Conservation (phyloP, 2,797 vertebrate species). For the Distichodus sexfasciatus region DNA sequence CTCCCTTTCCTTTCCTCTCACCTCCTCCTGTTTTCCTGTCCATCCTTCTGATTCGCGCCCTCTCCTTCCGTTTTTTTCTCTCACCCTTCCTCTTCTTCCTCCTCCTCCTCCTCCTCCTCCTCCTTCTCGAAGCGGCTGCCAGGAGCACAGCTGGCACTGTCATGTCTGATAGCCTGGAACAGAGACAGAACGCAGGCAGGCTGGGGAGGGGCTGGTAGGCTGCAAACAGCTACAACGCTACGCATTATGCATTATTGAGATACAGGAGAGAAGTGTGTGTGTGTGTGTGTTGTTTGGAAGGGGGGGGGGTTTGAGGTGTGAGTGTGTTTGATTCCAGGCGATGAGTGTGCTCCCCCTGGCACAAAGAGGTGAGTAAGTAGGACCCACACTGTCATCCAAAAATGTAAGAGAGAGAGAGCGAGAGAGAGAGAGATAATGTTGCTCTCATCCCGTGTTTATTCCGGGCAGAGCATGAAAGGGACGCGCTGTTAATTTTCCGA, state of each 20-base stretch:
- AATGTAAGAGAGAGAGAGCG: constrained; percentile 13
- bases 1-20: background rate
- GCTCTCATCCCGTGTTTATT: constrained; percentile 32
- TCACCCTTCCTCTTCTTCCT: constrained; percentile 22
- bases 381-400: constrained; percentile 23
- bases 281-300: constrained; percentile 10
- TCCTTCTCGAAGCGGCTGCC: constrained; percentile 59
- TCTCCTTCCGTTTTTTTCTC: constrained; percentile 16
- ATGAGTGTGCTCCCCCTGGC: constrained; percentile 42
- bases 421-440: constrained; percentile 17
- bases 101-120: constrained; percentile 32
- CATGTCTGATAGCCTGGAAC: constrained; percentile 78
- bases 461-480: constrained; percentile 36
- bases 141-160: constrained; percentile 79
- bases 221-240: constrained; percentile 65
- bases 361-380: constrained; percentile 33
- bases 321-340: constrained; percentile 39
- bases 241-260: constrained; percentile 60
- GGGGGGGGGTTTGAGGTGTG: constrained; percentile 6
- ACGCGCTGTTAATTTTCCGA: constrained; percentile 46
- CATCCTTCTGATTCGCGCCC: constrained; percentile 22
- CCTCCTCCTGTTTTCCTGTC: constrained; percentile 44
- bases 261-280: constrained; percentile 30
- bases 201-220: constrained; percentile 49
- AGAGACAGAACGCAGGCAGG: constrained; percentile 60